Evolutionary conservation across 2,797 vertebrate species (phyloP).

Genomic region (Spinus pinus): DNA sequence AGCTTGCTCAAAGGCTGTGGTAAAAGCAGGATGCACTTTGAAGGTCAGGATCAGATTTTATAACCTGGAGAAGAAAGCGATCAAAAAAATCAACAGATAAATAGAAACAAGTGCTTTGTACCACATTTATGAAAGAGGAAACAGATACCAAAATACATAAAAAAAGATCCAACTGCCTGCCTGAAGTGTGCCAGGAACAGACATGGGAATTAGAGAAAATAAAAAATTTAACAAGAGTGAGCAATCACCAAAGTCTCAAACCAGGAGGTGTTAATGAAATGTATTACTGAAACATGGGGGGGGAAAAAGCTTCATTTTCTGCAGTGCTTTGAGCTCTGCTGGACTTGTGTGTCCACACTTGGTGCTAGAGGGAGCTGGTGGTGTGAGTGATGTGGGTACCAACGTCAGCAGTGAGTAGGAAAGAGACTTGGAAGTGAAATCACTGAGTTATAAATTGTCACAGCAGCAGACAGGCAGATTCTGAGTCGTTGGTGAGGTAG

Average conservation of each 20-base stretch:
- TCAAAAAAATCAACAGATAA: background rate
- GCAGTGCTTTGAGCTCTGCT: background rate
- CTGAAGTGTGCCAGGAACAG: background rate
- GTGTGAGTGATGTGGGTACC: background rate
- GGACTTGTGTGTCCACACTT: background rate
- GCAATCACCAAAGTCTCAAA: background rate
- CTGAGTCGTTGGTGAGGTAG: background rate
- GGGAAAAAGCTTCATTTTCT: background rate
- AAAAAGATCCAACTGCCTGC: background rate
- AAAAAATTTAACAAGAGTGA: background rate
- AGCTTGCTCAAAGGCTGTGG: background rate
- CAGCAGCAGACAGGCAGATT: background rate
- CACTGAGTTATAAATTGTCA: background rate
- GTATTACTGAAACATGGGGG: background rate
- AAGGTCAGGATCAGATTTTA: background rate
- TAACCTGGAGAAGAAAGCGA: background rate
- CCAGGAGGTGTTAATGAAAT: constrained; percentile 1
- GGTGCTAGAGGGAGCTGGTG: background rate
- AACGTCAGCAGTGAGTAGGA: background rate
- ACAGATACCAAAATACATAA: background rate
- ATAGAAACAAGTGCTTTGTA: background rate
- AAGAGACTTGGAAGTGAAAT: background rate
- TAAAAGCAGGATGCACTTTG: background rate
- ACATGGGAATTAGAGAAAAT: background rate
- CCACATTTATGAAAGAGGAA: background rate